Evolutionary conservation across 2,113 vertebrate species (phyloP).

Genomic region (Conger conger): DNA sequence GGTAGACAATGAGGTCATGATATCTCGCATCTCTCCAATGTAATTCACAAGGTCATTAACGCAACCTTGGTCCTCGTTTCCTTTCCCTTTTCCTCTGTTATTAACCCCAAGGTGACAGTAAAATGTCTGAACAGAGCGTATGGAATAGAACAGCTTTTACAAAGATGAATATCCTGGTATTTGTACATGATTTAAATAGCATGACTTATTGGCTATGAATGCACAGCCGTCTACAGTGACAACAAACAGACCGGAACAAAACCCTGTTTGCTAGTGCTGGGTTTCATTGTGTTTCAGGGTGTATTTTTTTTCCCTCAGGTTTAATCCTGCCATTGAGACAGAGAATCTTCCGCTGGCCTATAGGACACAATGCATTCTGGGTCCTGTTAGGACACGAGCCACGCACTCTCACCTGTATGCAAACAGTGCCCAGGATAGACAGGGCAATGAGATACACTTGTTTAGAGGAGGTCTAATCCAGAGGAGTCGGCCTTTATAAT

Average conservation of each 20-base stretch:
- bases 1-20: conserved; percentile 8
- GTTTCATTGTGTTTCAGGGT: neutral
- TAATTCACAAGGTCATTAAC: conserved; percentile 3
- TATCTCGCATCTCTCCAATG: neutral
- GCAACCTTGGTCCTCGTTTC: neutral
- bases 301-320: neutral
- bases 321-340: neutral
- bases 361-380: neutral
- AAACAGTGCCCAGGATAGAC: neutral
- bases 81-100: neutral
- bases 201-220: neutral
- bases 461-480: conserved; percentile 41
- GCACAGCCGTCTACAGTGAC: neutral
- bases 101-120: neutral
- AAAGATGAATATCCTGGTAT: conserved; percentile 35
- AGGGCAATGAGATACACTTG: conserved; percentile 1
- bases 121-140: neutral
- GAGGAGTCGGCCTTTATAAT: conserved; percentile 30
- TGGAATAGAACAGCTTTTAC: neutral
- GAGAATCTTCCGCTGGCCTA: neutral
- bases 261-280: neutral
- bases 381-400: neutral
- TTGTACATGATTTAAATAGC: neutral
- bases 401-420: neutral
- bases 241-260: neutral